These are phyloP conservation scores for Pinna nobilis DNA, from an alignment of 1,140 invertebrate species.

Conservation along the genomic window DNA sequence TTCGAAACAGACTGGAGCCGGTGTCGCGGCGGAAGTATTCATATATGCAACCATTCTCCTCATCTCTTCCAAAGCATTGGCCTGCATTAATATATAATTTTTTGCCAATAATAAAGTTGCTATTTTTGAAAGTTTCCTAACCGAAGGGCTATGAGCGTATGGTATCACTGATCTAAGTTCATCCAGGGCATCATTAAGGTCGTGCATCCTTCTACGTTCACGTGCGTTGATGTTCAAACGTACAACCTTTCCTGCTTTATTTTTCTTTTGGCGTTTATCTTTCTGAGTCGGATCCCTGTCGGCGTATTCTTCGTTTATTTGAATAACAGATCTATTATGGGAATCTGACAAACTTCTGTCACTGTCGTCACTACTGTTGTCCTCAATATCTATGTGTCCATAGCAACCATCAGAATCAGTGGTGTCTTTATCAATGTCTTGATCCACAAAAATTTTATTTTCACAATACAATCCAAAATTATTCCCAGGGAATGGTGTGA, in stretches of 20 bases:
- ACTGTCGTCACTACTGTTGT: slow-evolving; percentile 41
- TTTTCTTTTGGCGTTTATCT: slow-evolving; percentile 36
- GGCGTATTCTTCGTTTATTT: slow-evolving; percentile 35
- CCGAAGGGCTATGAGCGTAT: slow-evolving; percentile 94
- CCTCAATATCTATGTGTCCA: slow-evolving; percentile 36
- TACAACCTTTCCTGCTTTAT: slow-evolving; percentile 51
- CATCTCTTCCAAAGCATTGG: slow-evolving; percentile 75
- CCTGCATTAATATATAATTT: slow-evolving; percentile 99
- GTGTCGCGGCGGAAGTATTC: slow-evolving; percentile 53
- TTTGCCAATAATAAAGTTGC: slow-evolving; percentile 97
- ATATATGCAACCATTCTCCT: slow-evolving; percentile 65
- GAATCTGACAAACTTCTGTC: slow-evolving; percentile 14
- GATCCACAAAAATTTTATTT: not conserved
- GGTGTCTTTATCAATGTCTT: not conserved
- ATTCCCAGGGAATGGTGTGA: no score
- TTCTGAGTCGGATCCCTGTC: slow-evolving; percentile 34
- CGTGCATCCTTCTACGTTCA: slow-evolving; percentile 75
- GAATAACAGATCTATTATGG: slow-evolving; percentile 9
- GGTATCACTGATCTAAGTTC: slow-evolving; percentile 73
- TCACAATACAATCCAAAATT: no score
- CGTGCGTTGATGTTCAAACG: slow-evolving; percentile 71
- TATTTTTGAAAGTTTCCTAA: slow-evolving; percentile 98
- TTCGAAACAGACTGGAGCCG: slow-evolving; percentile 46
- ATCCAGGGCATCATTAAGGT: slow-evolving; percentile 74
- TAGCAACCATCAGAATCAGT: slow-evolving; percentile 4